Evolutionary conservation across 2,113 vertebrate genomes (phyloP).

Genomic region (Platysteira castanea): DNA sequence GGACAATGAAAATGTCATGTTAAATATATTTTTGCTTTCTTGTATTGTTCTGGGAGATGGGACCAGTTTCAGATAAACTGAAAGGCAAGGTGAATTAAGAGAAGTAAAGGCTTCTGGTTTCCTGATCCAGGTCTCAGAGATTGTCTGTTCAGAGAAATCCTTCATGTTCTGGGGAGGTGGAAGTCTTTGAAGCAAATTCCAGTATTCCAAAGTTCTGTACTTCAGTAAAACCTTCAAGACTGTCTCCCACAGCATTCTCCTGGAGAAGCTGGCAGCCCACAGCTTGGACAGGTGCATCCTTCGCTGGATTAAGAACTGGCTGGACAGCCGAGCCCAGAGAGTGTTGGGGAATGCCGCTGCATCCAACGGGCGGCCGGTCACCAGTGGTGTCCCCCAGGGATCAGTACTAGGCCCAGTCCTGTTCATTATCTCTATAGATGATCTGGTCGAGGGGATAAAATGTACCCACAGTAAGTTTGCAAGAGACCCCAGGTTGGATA

Average conservation of each 20-base stretch:
- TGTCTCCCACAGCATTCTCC: background rate
- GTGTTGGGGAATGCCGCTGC: background rate
- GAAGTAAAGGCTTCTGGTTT: background rate
- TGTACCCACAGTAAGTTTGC: background rate
- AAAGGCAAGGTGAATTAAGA: background rate
- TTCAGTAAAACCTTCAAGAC: background rate
- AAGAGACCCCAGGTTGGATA: background rate
- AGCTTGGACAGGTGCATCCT: background rate
- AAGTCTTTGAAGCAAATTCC: background rate
- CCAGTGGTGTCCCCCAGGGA: background rate
- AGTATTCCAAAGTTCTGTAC: background rate
- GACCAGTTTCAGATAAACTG: background rate
- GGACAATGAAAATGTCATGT: background rate
- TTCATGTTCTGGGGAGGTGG: background rate
- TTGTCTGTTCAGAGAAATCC: background rate
- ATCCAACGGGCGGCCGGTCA: accelerated
- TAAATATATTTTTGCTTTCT: background rate
- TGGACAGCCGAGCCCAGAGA: background rate
- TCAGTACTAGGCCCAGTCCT: background rate
- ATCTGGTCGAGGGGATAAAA: background rate
- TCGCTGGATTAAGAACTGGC: background rate
- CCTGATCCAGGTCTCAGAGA: background rate
- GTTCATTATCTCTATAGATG: background rate
- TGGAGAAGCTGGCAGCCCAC: background rate
- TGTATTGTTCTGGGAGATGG: background rate